phyloP scores from a whole-genome alignment of 2,113 vertebrate species.

The Struthidea cinerea region DNA sequence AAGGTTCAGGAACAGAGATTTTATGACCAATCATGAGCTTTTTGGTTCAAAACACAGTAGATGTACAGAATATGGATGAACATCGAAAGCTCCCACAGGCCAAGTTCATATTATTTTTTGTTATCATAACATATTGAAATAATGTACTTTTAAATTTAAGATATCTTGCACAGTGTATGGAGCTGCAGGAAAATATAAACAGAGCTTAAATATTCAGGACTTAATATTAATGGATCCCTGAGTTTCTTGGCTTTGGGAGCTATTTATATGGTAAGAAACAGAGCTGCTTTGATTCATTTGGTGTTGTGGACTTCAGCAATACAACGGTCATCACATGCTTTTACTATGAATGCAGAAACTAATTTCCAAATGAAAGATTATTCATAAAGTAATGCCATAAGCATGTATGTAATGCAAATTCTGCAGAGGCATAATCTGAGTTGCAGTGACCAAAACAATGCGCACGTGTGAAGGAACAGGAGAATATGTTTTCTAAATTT shows the following conservation, averaged over 20 bases:
- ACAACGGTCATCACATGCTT: neutral
- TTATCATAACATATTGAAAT: neutral
- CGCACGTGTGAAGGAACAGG: neutral
- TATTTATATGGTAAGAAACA: neutral
- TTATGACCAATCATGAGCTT: neutral
- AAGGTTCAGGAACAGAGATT: neutral
- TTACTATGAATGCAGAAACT: neutral
- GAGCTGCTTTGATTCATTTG: neutral
- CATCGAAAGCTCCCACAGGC: neutral
- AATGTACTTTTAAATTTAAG: neutral
- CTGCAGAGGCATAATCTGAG: rapidly evolving
- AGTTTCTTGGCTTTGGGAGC: neutral
- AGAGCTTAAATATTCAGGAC: neutral
- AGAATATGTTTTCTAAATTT: neutral
- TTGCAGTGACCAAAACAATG: neutral
- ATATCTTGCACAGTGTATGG: neutral
- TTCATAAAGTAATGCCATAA: neutral
- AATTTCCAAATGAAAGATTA: neutral
- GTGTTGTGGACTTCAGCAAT: neutral
- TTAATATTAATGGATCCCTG: neutral
- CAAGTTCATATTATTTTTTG: neutral
- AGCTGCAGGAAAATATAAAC: neutral
- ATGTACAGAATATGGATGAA: neutral
- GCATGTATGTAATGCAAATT: neutral
- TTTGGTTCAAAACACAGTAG: neutral